Conservation (phyloP, 2,113 vertebrate species). For the Thamnophis sirtalis region DNA sequence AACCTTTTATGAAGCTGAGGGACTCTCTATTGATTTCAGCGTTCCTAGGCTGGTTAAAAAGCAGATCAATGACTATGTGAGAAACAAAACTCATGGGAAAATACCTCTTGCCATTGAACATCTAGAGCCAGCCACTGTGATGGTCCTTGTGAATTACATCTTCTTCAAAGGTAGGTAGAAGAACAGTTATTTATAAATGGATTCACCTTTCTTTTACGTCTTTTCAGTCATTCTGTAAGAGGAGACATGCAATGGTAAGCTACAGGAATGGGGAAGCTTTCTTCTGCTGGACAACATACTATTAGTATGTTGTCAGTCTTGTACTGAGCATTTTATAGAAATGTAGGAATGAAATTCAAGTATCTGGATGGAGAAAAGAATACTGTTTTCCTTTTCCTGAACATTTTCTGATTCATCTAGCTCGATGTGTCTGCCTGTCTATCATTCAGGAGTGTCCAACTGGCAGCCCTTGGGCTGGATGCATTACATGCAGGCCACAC, state of each 20-base stretch:
- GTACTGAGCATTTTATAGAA: background rate
- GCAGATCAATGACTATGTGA: slow-evolving; percentile 66
- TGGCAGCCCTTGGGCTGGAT: no score
- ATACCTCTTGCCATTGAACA: slow-evolving; percentile 68
- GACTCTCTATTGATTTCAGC: slow-evolving; percentile 63
- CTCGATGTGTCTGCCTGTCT: no score
- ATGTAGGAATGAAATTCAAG: background rate
- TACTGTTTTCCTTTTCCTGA: background rate
- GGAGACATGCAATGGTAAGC: background rate
- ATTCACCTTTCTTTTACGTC: background rate
- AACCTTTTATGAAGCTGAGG: slow-evolving; percentile 54
- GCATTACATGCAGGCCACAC: no score
- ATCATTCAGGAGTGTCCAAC: no score
- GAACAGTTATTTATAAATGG: background rate
- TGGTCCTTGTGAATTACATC: slow-evolving; percentile 75
- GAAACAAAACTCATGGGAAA: slow-evolving; percentile 66
- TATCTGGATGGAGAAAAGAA: background rate
- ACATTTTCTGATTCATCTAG: background rate
- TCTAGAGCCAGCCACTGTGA: slow-evolving; percentile 48
- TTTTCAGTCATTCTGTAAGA: background rate
- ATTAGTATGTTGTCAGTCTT: background rate
- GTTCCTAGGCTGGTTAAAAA: slow-evolving; percentile 54
- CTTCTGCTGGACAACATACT: background rate
- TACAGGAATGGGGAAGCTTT: background rate
- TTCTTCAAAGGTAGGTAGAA: slow-evolving; percentile 69